Base-by-base conservation (phyloP, 2,888 invertebrate species). In the Oligia strigilis region DNA sequence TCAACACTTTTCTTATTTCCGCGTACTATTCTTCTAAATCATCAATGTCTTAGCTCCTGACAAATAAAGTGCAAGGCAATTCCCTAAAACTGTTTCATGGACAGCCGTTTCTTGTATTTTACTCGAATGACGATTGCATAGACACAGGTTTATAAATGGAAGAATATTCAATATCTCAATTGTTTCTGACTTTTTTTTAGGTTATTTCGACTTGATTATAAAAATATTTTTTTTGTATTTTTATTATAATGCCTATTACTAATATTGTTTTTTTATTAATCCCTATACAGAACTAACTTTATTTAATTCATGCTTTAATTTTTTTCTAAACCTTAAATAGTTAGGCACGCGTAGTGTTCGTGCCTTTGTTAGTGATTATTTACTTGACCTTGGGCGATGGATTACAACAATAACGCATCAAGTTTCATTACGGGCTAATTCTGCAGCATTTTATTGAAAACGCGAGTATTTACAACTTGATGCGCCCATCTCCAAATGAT, bases 321-420 rank as follows among this genome's bases (percentile, higher is more conserved):
- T 23, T 29, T 62, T n/a, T 46, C 11, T 52, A 14, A 65, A 40
- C 13, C 29, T 29, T 46, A 19, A 17, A 40, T 9, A 17, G 43
- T 55, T 14, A 58, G 80, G 43, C 85, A 85, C 77, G 77, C 49
- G 84, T 81, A 78, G 80, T 80, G 73, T 49, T 73, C 71, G 73
- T 74, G 77, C 71, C 81, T 72, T 43, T 65, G 9, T 43, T 55
- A 40, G 52, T 67, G 23, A 49, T 40, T 14, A 66, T 11, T 49
- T 49, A 9, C 23, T n/a, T n/a, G 40, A 43, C 9, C 11, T 66
- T 13, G n/a, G 70, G 6, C 43, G 9, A 55, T 23, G 9, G n/a
- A 43, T 52, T 29, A 14, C 13, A 52, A 43, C 3, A 6, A 66
- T 40, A 29, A 17, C 52, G 46, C n/a, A 58, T n/a, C 52, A 43